Evolutionary conservation across 2,797 vertebrate genomes (phyloP), one percentile per base, ranked within the genome.

Genomic region (Myotis pilosus): DNA sequence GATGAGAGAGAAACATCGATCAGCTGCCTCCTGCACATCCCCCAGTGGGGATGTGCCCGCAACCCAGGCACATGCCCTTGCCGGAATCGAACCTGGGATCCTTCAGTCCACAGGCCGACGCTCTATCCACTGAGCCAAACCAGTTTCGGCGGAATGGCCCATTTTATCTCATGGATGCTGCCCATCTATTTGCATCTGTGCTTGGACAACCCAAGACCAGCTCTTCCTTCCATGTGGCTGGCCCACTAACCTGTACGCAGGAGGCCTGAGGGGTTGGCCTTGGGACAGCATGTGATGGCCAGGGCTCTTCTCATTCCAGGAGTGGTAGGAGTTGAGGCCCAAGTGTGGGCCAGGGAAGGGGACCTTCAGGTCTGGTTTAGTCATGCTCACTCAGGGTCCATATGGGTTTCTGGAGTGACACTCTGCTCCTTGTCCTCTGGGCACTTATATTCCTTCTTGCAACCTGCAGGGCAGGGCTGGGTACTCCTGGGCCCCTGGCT

Each of bases 261-360:
- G 44, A 80, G n/a, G 20, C 22, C 68, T 6, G 2, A 8, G 23
- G 9, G 36, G 23, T 1, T 23, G 84, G 72, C 57, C 41, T 69
- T 2, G 12, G 71, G 49, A 55, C 23, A 36, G 71, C 0, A 0
- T 47, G 66, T 25, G 57, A 55, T 0, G 0, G 47, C 30, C 0
- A 2, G 47, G 36, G 30, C 55, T 86, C 38, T 38, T 79, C 66
- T 80, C 6, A 38, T 10, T 49, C 12, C 1, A 49, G 38, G 16
- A 17, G 23, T 36, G 33, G 47, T 51, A 23, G 41, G n/a, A 8
- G 3, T 5, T 60, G 47, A 78, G 55, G 57, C 33, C 66, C 0
- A 1, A 17, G 9, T 64, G n/a, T 53, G 23, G 76, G 30, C 25
- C 22, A 36, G 69, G 72, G 13, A 64, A 69, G 13, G 57, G 47